Percentiles rank a stretch among this genome's conserved stretches.
These are phyloP conservation scores for Aplidium turbinatum DNA, from an alignment of 23 tunicate species.

Conservation along the genomic window DNA sequence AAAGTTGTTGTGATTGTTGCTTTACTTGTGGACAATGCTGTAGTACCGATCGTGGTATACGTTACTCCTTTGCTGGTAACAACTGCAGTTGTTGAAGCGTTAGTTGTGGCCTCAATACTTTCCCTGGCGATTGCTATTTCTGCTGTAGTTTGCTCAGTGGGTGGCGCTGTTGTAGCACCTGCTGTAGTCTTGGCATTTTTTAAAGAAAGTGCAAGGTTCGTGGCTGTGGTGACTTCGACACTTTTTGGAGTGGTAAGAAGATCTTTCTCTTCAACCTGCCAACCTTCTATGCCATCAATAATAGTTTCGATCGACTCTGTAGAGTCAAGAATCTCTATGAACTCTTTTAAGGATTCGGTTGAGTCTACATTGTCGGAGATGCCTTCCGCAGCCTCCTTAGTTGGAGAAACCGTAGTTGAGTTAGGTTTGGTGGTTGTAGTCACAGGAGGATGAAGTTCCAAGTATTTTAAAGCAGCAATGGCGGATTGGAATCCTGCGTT, in stretches of 20 bases:
- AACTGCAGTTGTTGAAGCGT: not conserved
- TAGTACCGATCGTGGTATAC: too few relatives aligned
- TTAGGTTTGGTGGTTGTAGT: slow-evolving; percentile 44
- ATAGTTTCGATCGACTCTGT: too few relatives aligned
- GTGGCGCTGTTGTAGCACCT: not conserved
- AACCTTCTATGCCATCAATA: too few relatives aligned
- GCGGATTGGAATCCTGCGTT: slow-evolving; percentile 95
- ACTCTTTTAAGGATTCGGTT: too few relatives aligned
- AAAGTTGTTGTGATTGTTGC: not conserved
- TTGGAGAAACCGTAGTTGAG: slow-evolving; percentile 33
- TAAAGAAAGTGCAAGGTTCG: not conserved
- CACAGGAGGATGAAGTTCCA: slow-evolving; percentile 67
- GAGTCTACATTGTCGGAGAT: not conserved
- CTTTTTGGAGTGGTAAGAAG: too few relatives aligned
- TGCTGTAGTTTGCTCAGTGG: not conserved
- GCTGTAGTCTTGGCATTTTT: not conserved
- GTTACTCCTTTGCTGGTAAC: slow-evolving; percentile 4
- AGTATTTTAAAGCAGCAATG: slow-evolving; percentile 67
- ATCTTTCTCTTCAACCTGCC: too few relatives aligned
- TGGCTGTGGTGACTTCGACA: not conserved
- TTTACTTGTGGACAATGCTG: not conserved
- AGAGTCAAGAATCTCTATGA: too few relatives aligned
- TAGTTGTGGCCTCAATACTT: not conserved
- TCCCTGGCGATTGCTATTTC: not conserved
- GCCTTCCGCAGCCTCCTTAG: not conserved